Evolutionary conservation across 2,888 invertebrate genomes (phyloP), one percentile per base, ranked within the genome.

Genomic region (Boloria selene): DNA sequence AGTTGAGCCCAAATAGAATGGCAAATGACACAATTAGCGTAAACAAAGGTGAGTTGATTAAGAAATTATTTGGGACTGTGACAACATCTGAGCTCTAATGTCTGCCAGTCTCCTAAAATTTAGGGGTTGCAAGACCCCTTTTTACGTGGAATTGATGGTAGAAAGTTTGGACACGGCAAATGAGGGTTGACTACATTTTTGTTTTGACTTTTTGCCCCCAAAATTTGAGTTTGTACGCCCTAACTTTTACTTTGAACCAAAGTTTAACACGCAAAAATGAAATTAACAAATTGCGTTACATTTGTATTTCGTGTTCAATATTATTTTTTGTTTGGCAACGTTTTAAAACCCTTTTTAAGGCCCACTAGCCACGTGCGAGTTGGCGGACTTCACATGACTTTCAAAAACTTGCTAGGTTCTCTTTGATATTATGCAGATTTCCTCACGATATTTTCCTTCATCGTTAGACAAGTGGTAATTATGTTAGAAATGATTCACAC

Each of bases 31-130:
- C 81, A 84, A 87, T 88, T 87, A 89, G 77, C 74, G 71, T 73
- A 79, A 84, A 87, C 86, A 88, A 86, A 88, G 84, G 82, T 80
- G 73, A 76, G 79, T 81, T 87, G 82, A 87, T 88, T 86, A 86
- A 85, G 82, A 84, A 83, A 87, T 86, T 85, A 87, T 83, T 79
- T 61, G 74, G 31, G 72, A 67, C 64, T 69, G 65, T 65, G 72
- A 73, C 79, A 76, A 74, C 79, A 75, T 77, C 76, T 77, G 77
- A 77, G 75, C 73, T 74, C 71, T 77, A 78, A 79, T 76, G 76
- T 72, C 52, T 52, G 66, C 49, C 71, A 71, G 73, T 67, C 70
- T 18, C 68, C 73, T 72, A 75, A 74, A 79, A 77, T 80, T 76
- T 68, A 18, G 69, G 69, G 74, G 75, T 72, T 74, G 52, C 72